Percentiles rank a stretch among this genome's conserved stretches.
Evolutionary conservation across 2,797 vertebrate genomes (phyloP).

Genomic region (Cuculus canorus): DNA sequence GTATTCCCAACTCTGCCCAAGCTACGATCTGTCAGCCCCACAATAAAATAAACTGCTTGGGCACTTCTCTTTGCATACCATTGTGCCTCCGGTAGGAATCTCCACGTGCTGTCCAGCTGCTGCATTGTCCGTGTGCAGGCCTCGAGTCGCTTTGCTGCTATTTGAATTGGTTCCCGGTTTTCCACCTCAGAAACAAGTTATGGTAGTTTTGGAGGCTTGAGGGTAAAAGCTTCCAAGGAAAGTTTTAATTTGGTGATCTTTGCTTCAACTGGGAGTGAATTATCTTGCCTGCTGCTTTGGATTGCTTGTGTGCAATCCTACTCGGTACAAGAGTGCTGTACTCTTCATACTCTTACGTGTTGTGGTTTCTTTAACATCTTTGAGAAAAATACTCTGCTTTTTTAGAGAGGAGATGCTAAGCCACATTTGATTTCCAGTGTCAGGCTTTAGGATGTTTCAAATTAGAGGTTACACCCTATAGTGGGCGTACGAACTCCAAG

Average conservation of each 20-base stretch:
- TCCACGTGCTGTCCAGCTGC: background rate
- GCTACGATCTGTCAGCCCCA: background rate
- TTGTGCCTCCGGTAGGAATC: background rate
- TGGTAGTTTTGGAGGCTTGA: background rate
- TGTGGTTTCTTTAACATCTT: background rate
- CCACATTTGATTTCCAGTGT: background rate
- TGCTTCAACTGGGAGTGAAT: background rate
- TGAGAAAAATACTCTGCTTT: background rate
- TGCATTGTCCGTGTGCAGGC: background rate
- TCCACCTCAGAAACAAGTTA: background rate
- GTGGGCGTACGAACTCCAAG: background rate
- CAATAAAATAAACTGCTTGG: background rate
- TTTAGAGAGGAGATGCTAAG: background rate
- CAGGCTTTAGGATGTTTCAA: background rate
- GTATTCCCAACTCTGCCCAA: background rate
- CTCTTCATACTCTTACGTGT: background rate
- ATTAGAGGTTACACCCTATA: background rate
- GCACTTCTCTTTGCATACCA: background rate
- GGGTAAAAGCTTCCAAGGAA: background rate
- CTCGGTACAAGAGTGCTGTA: background rate
- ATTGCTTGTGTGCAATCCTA: background rate
- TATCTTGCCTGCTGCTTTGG: background rate
- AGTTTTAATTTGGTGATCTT: background rate
- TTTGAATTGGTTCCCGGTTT: background rate
- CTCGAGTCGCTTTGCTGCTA: fast-evolving